Base-by-base conservation (phyloP, 2,797 vertebrate genomes). In the Melanotaenia parkinsoni region DNA sequence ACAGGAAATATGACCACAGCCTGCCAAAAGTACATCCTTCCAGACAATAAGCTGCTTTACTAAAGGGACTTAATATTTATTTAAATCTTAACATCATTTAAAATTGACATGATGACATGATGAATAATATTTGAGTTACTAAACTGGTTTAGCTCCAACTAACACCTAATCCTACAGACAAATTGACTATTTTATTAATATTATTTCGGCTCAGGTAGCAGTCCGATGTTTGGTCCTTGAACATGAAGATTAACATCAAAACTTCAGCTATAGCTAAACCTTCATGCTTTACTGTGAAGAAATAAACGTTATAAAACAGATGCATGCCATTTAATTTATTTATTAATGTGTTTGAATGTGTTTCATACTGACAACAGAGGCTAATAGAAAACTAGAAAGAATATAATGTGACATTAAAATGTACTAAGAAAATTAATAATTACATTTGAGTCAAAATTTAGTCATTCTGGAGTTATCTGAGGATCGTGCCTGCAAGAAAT, bases 401-500 rank as follows among this genome's bases (percentile, higher is more conserved):
- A 28, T 28, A 28, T 28, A 28, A 28, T 28, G 28, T 28, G 2
- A 28, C 28, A 28, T 28, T 28, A 33, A 33, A 32, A 32, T 32
- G 32, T 32, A 1, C 32, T 9, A 66, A 66, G 28, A 76, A 79
- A 73, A 62, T 33, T 60, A 56, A 60, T 67, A 43, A 69, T 59
- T 30, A 30, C 18, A 74, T 72, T n/a, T 62, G 8, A 86, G 74
- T 73, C 24, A 24, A 30, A 72, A 51, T 1, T 50, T 16, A 80
- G 33, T 77, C 32, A 0, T 54, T 70, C 18, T 5, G 22, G 33
- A 58, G 43, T 77, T 58, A 28, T 66, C 43, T 74, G 33, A 80
- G 79, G 60, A 43, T 77, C 65, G 74, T 18, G 3, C 32, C 58
- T 59, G 58, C 77, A 40, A 24, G 37, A 77, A 78, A 82, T 76